Percentiles rank a stretch among this genome's conserved stretches.
phyloP scores from a whole-genome alignment of 2,888 invertebrate species.

The Cheilosia vulpina region DNA sequence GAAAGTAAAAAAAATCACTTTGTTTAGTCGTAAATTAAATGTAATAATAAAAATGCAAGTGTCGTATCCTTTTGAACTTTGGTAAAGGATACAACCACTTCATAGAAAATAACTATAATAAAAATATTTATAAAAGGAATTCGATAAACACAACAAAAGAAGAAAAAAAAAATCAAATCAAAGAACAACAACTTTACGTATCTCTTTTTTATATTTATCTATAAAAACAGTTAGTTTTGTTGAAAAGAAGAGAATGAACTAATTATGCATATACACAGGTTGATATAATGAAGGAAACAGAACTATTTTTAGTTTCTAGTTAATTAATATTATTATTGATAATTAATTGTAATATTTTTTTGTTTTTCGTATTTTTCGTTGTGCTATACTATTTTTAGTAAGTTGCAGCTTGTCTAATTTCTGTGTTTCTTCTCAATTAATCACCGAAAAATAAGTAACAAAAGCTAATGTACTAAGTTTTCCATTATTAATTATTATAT shows the following conservation, averaged over 20 bases:
- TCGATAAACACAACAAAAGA: conserved; percentile 50
- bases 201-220: conserved; percentile 76
- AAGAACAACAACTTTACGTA: conserved; percentile 63
- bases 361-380: conserved; percentile 51
- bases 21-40: conserved; percentile 68
- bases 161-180: conserved; percentile 38
- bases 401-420: conserved; percentile 48
- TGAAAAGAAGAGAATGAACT: conserved; percentile 67
- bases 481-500: conserved; percentile 66
- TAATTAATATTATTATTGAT: conserved; percentile 67
- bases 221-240: conserved; percentile 77
- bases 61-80: conserved; percentile 67
- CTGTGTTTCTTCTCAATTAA: conserved; percentile 23
- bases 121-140: conserved; percentile 60
- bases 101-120: conserved; percentile 44
- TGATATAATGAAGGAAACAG: conserved; percentile 60
- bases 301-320: conserved; percentile 74
- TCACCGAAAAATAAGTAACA: conserved; percentile 51
- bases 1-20: conserved; percentile 41
- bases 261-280: conserved; percentile 65
- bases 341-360: conserved; percentile 61
- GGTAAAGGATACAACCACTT: conserved; percentile 65
- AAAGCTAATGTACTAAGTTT: conserved; percentile 59
- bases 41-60: conserved; percentile 43
- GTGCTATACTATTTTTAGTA: conserved; percentile 72